Conservation (phyloP, 2,113 vertebrate genomes). For the Cacatua alba region DNA sequence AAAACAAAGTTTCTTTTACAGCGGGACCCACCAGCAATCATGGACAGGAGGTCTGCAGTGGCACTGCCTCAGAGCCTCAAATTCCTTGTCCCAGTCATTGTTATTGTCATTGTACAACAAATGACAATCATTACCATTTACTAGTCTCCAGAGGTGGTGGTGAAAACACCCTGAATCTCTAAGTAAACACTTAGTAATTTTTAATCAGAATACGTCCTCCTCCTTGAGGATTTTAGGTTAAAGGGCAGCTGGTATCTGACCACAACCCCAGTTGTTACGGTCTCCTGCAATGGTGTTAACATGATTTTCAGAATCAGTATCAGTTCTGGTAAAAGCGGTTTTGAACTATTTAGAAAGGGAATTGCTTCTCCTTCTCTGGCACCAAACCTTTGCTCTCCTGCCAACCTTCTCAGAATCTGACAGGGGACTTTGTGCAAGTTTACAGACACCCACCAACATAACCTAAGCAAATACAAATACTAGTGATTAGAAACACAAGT, state of each 20-base stretch:
- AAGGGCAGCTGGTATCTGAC: background rate
- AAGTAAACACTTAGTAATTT: background rate
- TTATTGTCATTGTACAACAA: background rate
- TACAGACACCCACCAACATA: background rate
- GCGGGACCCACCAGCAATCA: background rate
- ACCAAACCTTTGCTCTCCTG: background rate
- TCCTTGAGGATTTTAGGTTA: background rate
- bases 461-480: background rate
- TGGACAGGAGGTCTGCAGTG: background rate
- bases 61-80: background rate
- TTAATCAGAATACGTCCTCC: background rate
- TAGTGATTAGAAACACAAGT: background rate
- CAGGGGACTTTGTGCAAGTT: background rate
- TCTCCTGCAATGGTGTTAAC: background rate
- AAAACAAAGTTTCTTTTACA: background rate
- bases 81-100: background rate
- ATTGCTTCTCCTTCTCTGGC: background rate
- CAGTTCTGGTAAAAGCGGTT: background rate
- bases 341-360: background rate
- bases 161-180: background rate
- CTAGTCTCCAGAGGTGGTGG: background rate
- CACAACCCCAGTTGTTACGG: background rate
- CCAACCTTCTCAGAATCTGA: rapidly evolving
- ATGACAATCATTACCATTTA: background rate
- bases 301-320: background rate